Evolutionary conservation across 2,888 invertebrate species (phyloP).

Genomic region (Acanthoscelides obtectus): DNA sequence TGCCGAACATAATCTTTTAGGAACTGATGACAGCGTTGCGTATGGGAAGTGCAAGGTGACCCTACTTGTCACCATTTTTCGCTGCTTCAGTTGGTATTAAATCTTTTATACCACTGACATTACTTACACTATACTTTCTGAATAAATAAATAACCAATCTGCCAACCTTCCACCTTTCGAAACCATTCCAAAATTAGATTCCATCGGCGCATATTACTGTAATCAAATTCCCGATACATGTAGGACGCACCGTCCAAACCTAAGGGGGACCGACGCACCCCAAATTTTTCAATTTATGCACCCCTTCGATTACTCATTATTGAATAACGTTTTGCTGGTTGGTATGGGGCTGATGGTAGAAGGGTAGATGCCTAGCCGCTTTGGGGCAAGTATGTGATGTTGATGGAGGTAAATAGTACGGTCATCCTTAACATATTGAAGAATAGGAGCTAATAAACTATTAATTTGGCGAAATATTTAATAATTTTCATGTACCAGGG

Average conservation of each 20-base stretch:
- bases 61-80: too few relatives aligned
- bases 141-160: neutral
- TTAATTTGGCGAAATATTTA: too few relatives aligned
- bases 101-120: too few relatives aligned
- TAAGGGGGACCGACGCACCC: neutral
- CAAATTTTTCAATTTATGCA: constrained; percentile 25
- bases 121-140: neutral
- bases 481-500: too few relatives aligned
- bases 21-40: too few relatives aligned
- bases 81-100: too few relatives aligned
- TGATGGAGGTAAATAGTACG: neutral
- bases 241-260: neutral
- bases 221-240: neutral
- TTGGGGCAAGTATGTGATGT: neutral
- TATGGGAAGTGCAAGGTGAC: too few relatives aligned
- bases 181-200: neutral
- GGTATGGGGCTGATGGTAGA: neutral
- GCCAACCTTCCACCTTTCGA: neutral
- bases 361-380: neutral
- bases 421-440: too few relatives aligned
- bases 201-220: neutral
- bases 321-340: constrained; percentile 25
- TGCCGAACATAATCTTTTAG: too few relatives aligned
- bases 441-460: too few relatives aligned
- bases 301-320: constrained; percentile 31